Evolutionary conservation across 2,888 invertebrate species (phyloP), one percentile per base, ranked within the genome.

Genomic region (Abscondita cerata): DNA sequence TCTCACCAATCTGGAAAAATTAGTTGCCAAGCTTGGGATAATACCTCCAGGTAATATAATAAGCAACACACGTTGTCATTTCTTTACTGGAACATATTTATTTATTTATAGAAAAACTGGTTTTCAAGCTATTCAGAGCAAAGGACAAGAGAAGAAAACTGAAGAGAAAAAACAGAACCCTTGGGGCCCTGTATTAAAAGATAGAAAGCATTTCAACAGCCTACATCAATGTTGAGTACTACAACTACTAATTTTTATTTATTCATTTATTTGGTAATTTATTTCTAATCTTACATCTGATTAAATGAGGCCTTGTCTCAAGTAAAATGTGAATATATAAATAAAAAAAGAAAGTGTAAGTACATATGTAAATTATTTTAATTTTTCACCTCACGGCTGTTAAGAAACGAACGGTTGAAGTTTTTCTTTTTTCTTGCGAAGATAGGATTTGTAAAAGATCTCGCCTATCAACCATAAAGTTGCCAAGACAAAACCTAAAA

Each of bases 141-240:
- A 77, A 46, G 79, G 78, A 65, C 79, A 81, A 68, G 75, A 69
- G 65, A 73, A 65, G 51, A 75, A 78, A 52, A 59, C 66, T 31
- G 70, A 72, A 33, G 69, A 67, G 34, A 78, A 79, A 71, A 80
- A 80, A 70, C 82, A 82, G 76, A 69, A 66, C 41, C 73, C 72
- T 68, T 92, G 90, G 90, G 91, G 91, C 62, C 82, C 90, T 33
- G 81, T 87, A 62, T 91, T 86, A 81, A 90, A 91, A 82, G 88
- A 89, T 82, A 89, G 87, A 78, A 84, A 89, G 71, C 83, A 87
- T 75, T 92, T 92, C 78, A 81, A 85, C 64, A 86, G 87, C 71
- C 87, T 91, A 87, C 92, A 92, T 80, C 80, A 83, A 76, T 88
- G 78, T 70, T 80, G 73, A 71, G 44, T 50, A 33, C 57, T 52